Base-by-base conservation (phyloP, 2,797 vertebrate species). In the Anguilla obscura region DNA sequence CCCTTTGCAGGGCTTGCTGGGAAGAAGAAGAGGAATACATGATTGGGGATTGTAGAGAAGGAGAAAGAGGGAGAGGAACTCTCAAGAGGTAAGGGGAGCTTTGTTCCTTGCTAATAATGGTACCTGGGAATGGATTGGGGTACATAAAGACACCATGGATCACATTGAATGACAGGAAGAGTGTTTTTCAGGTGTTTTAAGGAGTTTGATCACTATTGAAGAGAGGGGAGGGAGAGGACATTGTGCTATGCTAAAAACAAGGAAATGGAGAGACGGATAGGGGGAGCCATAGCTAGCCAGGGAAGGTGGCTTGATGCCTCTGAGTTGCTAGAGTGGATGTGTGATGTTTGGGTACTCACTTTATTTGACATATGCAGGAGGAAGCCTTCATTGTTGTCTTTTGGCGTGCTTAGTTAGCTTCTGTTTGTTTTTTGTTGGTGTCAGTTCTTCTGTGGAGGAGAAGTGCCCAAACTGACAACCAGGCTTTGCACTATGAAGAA, bases 1-100 rank as follows among this genome's bases (percentile, higher is more conserved):
- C 96, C 96, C 93, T 94, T 95, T 96, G 96, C 96, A 96, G 94
- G 95, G 96, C 94, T 96, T 97, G 93, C 96, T 97, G 96, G 96
- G 96, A 96, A 96, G 96, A 96, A 97, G 96, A 96, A 95, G 94
- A 93, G 95, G 94, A 93, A 88, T 93, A 91, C 94, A 94, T 94
- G 93, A 88, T 93, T 93, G 92, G 89, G 93, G 93, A 92, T 93
- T 91, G 79, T 94, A 91, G 89, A 91, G 88, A 93, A 89, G 40
- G 84, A 94, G 90, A 71, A 86, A 16, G 54, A 91, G 88, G 79
- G 85, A 71, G 21, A 92, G 69, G 85, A 86, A 91, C 27, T 74
- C 21, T 89, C 16, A 88, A 92, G 93, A 96, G 95, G 96, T 96
- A 96, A 96, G 95, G 86, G 93, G 92, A 92, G 89, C 92, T 91